Evolutionary conservation across 1,140 invertebrate species (phyloP).

Genomic region (Acromyrmex echinatior): DNA sequence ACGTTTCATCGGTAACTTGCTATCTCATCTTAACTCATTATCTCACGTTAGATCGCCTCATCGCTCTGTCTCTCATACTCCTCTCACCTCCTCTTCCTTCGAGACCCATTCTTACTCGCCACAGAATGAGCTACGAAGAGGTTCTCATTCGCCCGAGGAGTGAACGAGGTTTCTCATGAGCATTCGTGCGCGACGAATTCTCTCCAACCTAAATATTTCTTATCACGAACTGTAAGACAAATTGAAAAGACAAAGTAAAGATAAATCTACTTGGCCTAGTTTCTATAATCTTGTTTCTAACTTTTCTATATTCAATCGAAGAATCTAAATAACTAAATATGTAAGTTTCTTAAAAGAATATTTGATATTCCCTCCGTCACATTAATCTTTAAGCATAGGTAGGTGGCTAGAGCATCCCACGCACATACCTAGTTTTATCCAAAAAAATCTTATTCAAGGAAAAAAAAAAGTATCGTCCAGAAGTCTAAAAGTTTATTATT

Average conservation of each 20-base stretch:
- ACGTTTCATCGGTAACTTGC: slow-evolving; percentile 55
- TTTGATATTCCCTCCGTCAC: neutral
- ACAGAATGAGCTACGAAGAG: slow-evolving; percentile 35
- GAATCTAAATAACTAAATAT: neutral
- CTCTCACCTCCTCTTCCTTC: neutral
- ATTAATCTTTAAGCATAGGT: neutral
- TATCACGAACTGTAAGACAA: neutral
- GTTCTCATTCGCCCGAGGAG: slow-evolving; percentile 39
- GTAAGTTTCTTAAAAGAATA: neutral
- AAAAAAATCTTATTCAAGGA: too few relatives aligned
- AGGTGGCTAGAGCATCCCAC: too few relatives aligned
- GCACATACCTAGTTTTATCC: too few relatives aligned
- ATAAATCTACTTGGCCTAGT: neutral
- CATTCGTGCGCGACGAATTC: slow-evolving; percentile 20
- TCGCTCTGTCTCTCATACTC: slow-evolving; percentile 8
- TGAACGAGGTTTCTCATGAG: slow-evolving; percentile 26
- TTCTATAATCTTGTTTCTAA: neutral
- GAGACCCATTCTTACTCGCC: slow-evolving; percentile 36
- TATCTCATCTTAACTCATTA: slow-evolving; percentile 61
- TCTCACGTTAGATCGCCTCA: slow-evolving; percentile 55
- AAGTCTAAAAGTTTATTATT: too few relatives aligned
- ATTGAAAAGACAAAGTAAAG: neutral
- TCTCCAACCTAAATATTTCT: neutral
- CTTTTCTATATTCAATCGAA: neutral
- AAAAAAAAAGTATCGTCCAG: too few relatives aligned